Evolutionary conservation across 2,797 vertebrate species (phyloP).

Genomic region (Sebastes alutus): DNA sequence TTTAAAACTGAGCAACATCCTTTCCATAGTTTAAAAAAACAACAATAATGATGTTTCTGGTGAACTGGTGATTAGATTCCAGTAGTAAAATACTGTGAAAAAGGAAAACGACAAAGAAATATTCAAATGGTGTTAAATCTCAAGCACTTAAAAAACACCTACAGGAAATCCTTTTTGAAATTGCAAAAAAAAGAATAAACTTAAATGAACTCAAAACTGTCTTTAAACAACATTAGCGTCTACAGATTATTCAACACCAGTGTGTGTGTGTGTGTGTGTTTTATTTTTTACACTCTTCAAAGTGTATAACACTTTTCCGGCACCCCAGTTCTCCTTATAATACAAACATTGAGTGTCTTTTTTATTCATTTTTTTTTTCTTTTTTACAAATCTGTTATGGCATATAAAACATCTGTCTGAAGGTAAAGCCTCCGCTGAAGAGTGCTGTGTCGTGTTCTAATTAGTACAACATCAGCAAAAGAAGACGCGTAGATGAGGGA

Average conservation of each 20-base stretch:
- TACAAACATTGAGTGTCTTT: conserved; percentile 76
- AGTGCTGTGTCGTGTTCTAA: conserved; percentile 68
- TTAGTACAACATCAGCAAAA: conserved; percentile 70
- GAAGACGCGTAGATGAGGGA: conserved; percentile 61
- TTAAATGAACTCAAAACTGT: conserved; percentile 60
- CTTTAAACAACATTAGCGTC: conserved; percentile 72
- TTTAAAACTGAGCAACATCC: conserved; percentile 61
- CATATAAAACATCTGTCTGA: conserved; percentile 80
- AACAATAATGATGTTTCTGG: conserved; percentile 55
- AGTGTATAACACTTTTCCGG: conserved; percentile 66
- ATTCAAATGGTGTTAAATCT: conserved; percentile 66
- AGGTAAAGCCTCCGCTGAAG: conserved; percentile 59
- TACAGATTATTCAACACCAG: conserved; percentile 68
- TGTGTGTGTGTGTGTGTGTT: neutral
- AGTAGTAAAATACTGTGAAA: conserved; percentile 64
- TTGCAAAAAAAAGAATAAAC: conserved; percentile 53
- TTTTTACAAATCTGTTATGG: conserved; percentile 79
- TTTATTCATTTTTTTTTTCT: conserved; percentile 1
- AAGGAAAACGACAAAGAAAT: conserved; percentile 59
- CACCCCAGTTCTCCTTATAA: conserved; percentile 60
- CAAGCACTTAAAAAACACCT: conserved; percentile 69
- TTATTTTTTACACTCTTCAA: conserved; percentile 50
- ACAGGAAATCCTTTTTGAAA: conserved; percentile 62
- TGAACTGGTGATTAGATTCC: conserved; percentile 58
- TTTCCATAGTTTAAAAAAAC: conserved; percentile 57